Conservation (phyloP, 30 jellyfish, hydroid and myxozoan species). For the Aurelia sp. region DNA sequence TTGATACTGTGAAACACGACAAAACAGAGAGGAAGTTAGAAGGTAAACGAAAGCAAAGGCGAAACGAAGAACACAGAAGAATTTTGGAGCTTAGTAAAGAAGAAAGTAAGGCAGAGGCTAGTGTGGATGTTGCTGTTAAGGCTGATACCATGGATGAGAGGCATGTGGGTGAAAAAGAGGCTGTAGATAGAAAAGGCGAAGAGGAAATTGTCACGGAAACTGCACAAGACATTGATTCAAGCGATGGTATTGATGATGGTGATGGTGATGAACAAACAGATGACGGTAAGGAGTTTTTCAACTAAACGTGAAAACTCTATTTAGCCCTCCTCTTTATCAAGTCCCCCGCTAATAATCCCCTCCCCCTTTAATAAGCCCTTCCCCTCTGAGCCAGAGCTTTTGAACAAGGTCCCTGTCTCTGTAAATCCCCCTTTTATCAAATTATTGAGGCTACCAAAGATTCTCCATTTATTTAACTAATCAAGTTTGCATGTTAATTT, state of each 20-base stretch:
- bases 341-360: no score
- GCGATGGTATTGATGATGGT: conserved; percentile 6
- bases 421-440: no score
- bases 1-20: not conserved
- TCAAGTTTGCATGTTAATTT: no score
- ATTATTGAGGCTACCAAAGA: no score
- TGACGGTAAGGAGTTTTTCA: conserved; percentile 19
- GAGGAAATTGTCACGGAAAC: not conserved
- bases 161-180: conserved; percentile 9
- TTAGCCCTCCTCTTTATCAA: not conserved
- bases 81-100: conserved; percentile 33
- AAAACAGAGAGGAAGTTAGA: no score
- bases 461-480: no score
- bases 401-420: no score
- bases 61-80: conserved; percentile 52
- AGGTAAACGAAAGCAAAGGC: conserved; percentile 28
- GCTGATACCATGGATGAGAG: conserved; percentile 10
- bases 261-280: conserved; percentile 17
- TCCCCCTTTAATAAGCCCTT: no score
- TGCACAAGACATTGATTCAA: not conserved
- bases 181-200: not conserved
- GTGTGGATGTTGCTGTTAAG: conserved; percentile 2
- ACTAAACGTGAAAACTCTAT: not conserved
- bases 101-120: not conserved
- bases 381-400: no score